phyloP scores from a whole-genome alignment of 2,888 invertebrate species.

The Drosophila aldrichi region DNA sequence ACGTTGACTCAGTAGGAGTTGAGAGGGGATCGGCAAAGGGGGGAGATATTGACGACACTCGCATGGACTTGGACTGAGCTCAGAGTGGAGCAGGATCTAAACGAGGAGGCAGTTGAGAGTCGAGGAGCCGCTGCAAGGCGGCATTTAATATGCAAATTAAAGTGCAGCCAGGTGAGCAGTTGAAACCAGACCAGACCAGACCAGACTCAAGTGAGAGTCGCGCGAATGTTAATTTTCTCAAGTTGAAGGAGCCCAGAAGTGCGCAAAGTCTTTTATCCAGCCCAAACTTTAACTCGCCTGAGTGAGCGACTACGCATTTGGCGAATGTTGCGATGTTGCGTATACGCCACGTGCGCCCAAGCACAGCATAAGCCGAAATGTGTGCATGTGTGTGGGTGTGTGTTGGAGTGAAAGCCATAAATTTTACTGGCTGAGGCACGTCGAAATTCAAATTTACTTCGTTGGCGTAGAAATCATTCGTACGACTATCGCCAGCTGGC shows the following conservation, averaged over 20 bases:
- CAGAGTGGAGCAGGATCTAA: slow-evolving; percentile 17
- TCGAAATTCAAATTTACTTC: slow-evolving; percentile 70
- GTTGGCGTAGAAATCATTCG: slow-evolving; percentile 40
- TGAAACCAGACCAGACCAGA: neutral
- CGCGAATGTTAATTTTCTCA: slow-evolving; percentile 30
- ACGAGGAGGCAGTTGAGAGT: slow-evolving; percentile 20
- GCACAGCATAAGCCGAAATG: slow-evolving; percentile 38
- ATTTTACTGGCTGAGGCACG: slow-evolving; percentile 56
- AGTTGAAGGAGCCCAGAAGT: slow-evolving; percentile 23
- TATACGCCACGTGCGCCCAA: slow-evolving; percentile 56
- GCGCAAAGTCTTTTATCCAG: slow-evolving; percentile 29
- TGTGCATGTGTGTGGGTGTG: neutral
- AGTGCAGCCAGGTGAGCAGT: slow-evolving; percentile 42
- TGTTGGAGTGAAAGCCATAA: slow-evolving; percentile 56
- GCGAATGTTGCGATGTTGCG: slow-evolving; percentile 53
- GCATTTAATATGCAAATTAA: slow-evolving; percentile 62
- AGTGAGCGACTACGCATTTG: slow-evolving; percentile 12
- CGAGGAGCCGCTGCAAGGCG: slow-evolving; percentile 29
- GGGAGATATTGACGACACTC: slow-evolving; percentile 12
- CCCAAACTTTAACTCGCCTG: slow-evolving; percentile 36
- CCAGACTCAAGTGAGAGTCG: slow-evolving; percentile 8
- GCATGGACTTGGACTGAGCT: slow-evolving; percentile 11
- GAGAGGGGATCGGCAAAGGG: no score
- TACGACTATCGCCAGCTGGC: slow-evolving; percentile 34
- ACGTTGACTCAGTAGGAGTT: slow-evolving; percentile 18